Evolutionary conservation across 2,797 vertebrate species (phyloP).

Genomic region (Tokudaia muenninki): DNA sequence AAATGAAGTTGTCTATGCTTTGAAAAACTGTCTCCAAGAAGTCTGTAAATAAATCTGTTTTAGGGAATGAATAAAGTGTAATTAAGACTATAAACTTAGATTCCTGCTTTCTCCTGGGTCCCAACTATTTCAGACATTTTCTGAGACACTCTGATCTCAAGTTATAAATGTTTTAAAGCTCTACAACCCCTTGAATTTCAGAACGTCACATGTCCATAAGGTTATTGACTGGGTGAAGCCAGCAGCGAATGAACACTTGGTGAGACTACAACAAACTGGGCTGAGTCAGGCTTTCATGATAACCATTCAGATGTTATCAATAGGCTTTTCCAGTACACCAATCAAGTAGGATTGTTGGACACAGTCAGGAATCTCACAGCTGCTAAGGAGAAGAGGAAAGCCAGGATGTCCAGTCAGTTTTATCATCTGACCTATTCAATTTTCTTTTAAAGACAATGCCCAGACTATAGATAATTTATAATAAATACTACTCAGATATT

Average conservation of each 20-base stretch:
- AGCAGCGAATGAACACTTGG: background rate
- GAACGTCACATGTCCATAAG: background rate
- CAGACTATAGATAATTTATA: background rate
- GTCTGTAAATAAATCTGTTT: background rate
- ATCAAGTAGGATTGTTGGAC: background rate
- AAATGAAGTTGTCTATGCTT: background rate
- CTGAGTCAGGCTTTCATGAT: background rate
- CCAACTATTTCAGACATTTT: slow-evolving; percentile 12
- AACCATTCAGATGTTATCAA: background rate
- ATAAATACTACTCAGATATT: background rate
- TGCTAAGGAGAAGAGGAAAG: background rate
- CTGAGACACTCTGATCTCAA: background rate
- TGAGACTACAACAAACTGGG: background rate
- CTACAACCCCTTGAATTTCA: background rate
- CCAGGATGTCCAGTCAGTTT: background rate
- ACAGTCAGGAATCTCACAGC: background rate
- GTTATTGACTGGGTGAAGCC: background rate
- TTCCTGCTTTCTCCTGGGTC: background rate
- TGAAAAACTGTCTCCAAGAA: background rate
- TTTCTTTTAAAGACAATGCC: background rate
- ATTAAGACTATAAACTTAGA: background rate
- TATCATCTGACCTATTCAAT: background rate
- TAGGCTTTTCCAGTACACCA: background rate
- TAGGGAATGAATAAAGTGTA: background rate
- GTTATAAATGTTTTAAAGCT: background rate